phyloP scores from a whole-genome alignment of 2,113 vertebrate genomes.

The Aegotheles bennettii region DNA sequence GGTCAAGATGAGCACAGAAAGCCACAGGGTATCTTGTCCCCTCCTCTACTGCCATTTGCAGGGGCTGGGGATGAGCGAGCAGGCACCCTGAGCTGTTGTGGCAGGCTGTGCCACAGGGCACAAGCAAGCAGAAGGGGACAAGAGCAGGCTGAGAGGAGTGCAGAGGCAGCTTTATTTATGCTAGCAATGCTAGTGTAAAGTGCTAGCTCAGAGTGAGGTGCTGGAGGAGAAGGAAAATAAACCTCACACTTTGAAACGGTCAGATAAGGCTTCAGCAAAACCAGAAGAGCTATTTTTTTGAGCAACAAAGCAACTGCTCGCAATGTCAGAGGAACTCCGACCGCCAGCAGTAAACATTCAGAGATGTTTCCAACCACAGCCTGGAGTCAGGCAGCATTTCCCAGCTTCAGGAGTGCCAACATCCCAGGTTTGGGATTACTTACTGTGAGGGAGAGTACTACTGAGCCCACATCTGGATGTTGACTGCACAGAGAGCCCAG shows the following conservation, averaged over 20 bases:
- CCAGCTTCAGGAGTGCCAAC: not conserved
- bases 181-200: not conserved
- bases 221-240: not conserved
- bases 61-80: not conserved
- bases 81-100: accelerated
- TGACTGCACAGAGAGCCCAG: not conserved
- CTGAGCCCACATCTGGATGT: not conserved
- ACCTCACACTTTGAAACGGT: not conserved
- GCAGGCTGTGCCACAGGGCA: not conserved
- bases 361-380: not conserved
- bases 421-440: not conserved
- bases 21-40: not conserved
- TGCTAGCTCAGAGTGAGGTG: not conserved
- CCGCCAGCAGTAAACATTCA: not conserved
- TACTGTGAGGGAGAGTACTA: not conserved
- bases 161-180: not conserved
- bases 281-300: not conserved
- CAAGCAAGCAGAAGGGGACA: not conserved
- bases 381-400: not conserved
- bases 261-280: not conserved
- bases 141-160: not conserved
- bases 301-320: not conserved
- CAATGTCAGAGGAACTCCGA: not conserved
- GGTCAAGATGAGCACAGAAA: not conserved
- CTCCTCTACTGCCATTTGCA: not conserved